Evolutionary conservation across 2,797 vertebrate genomes (phyloP), one percentile per base, ranked within the genome.

Genomic region (Neosilurus mollespiculum): DNA sequence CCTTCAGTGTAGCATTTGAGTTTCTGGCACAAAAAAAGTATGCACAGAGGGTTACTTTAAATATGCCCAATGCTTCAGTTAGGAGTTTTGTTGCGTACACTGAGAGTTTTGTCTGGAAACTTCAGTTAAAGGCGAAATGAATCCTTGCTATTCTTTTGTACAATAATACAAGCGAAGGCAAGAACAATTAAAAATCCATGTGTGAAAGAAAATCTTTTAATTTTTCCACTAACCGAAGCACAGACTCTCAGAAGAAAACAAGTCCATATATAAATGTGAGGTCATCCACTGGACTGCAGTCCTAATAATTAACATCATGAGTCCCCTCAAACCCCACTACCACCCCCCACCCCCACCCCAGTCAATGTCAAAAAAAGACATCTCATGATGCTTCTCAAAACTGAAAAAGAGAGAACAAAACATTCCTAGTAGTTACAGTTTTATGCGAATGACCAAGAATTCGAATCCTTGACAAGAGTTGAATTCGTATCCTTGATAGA

Each of bases 141-240:
- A 87, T 73, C 59, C 7, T 51, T 61, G 75, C 62, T 64, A 85
- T 76, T 67, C 82, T 76, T 87, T 80, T 59, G 22, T 85, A 85
- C 71, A 67, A 82, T 80, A 85, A 73, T 71, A 80, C 73, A 18
- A 75, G 64, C 72, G 53, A 82, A 61, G 12, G 67, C n/a, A 51
- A 62, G n/a, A 82, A 81, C 54, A 49, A 84, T 70, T 64, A 86
- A 72, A 78, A 88, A 81, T 71, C 62, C 37, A 18, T 0, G 56
- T 62, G 30, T 58, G 26, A 84, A 65, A 61, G 56, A 81, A 78
- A 79, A 64, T 66, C 82, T 62, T 84, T 83, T 80, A 77, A 83
- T 83, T 81, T 84, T 86, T 82, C 75, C 78, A 53, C 83, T 82
- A 66, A 79, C 34, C 77, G 69, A 85, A 85, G 81, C 64, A 78